Conservation (phyloP, 2,797 vertebrate species). For the Neosilurus hyrtlii region DNA sequence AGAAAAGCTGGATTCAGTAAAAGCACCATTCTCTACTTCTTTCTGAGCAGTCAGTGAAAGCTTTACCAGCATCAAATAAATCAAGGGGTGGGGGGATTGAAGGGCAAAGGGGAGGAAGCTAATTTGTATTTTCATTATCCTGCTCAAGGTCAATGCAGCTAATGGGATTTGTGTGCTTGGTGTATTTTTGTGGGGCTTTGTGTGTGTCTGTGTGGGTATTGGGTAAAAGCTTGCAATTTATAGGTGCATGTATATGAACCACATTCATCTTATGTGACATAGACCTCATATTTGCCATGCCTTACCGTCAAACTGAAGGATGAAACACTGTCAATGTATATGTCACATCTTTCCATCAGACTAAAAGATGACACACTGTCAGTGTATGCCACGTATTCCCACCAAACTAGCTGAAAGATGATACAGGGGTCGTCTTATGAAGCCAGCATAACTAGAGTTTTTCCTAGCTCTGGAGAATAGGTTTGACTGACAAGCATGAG, state of each 20-base stretch:
- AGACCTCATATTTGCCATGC: constrained; percentile 51
- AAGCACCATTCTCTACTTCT: constrained; percentile 43
- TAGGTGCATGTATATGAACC: constrained; percentile 29
- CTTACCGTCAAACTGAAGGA: constrained; percentile 46
- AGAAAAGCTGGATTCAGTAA: constrained; percentile 57
- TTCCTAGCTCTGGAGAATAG: constrained; percentile 33
- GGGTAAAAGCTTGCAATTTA: constrained; percentile 23
- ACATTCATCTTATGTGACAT: constrained; percentile 49
- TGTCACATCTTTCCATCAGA: constrained; percentile 46
- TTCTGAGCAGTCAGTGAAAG: constrained; percentile 63
- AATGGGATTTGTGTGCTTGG: constrained; percentile 60
- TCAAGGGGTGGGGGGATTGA: constrained; percentile 58
- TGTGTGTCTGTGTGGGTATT: constrained; percentile 27
- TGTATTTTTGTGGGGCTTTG: constrained; percentile 14
- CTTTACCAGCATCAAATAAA: constrained; percentile 62
- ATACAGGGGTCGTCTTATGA: constrained; percentile 32
- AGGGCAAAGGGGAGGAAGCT: constrained; percentile 59
- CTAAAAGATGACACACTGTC: constrained; percentile 41
- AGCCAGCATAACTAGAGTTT: constrained; percentile 17
- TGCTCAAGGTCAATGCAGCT: constrained; percentile 66
- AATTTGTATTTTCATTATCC: constrained; percentile 56
- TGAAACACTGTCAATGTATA: constrained; percentile 27
- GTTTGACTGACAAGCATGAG: constrained; percentile 27
- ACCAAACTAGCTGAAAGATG: constrained; percentile 41
- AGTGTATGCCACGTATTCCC: constrained; percentile 35